These are phyloP conservation scores for Pachliopta kotzebuea DNA, from an alignment of 2,888 invertebrate genomes.

Conservation along the genomic window DNA sequence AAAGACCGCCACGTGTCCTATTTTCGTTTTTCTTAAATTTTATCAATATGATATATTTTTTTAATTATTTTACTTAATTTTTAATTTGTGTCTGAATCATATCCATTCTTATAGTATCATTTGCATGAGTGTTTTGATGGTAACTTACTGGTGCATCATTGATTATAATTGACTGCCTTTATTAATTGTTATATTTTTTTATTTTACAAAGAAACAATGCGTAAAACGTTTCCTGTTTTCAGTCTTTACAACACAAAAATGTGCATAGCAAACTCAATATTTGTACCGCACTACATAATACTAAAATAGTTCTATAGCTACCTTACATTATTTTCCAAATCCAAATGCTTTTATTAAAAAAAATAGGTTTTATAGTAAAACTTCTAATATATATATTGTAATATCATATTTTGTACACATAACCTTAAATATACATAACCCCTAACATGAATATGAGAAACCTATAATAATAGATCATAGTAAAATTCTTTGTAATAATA, in stretches of 20 bases:
- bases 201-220: no score
- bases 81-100: not conserved
- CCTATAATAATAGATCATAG: no score
- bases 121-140: slow-evolving; percentile 29
- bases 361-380: not conserved
- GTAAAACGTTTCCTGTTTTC: no score
- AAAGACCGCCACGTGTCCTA: slow-evolving; percentile 77
- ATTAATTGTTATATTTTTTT: no score
- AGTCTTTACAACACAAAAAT: no score
- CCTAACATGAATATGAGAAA: not conserved
- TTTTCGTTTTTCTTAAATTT: slow-evolving; percentile 52
- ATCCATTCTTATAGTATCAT: not conserved
- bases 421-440: slow-evolving; percentile 1
- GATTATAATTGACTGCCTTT: slow-evolving; percentile 46
- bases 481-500: no score
- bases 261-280: no score
- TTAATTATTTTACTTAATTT: slow-evolving; percentile 22
- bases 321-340: no score
- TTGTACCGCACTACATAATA: no score
- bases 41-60: slow-evolving; percentile 30
- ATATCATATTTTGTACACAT: not conserved
- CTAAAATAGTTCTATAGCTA: no score
- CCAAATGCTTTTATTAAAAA: no score
- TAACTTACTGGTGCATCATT: slow-evolving; percentile 54
- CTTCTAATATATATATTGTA: slow-evolving; percentile 37